Evolutionary conservation across 2,113 vertebrate species (phyloP).

Genomic region (Gobius niger): DNA sequence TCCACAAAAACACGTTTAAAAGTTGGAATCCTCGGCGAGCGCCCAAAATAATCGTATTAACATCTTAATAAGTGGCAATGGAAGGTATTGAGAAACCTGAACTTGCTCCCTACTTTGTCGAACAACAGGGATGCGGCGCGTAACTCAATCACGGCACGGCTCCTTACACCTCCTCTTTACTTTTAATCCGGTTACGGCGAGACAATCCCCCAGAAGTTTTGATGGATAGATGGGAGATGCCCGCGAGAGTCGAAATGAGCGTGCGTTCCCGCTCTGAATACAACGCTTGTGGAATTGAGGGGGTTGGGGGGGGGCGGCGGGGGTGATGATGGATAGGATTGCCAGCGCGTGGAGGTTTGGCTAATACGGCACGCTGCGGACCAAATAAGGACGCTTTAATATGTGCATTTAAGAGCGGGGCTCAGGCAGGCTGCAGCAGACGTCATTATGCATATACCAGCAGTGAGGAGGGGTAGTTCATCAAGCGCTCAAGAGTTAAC

Average conservation of each 20-base stretch:
- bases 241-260: slow-evolving; percentile 58
- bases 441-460: background rate
- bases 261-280: slow-evolving; percentile 58
- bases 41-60: background rate
- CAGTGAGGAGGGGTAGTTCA: background rate
- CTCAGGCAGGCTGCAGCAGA: background rate
- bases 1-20: slow-evolving; percentile 6
- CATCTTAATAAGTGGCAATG: slow-evolving; percentile 7
- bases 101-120: slow-evolving; percentile 11
- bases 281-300: slow-evolving; percentile 70
- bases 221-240: slow-evolving; percentile 57
- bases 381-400: slow-evolving; percentile 41
- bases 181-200: slow-evolving; percentile 58
- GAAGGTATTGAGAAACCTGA: slow-evolving; percentile 10
- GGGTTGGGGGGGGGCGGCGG: slow-evolving; percentile 54
- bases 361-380: slow-evolving; percentile 55
- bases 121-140: slow-evolving; percentile 34
- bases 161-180: slow-evolving; percentile 54
- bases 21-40: background rate
- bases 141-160: slow-evolving; percentile 52
- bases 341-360: slow-evolving; percentile 58
- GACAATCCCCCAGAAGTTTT: slow-evolving; percentile 45
- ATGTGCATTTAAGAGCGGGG: slow-evolving; percentile 25
- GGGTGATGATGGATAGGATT: slow-evolving; percentile 69
- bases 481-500: slow-evolving; percentile 11